Evolutionary conservation across 2,888 invertebrate genomes (phyloP).

Genomic region (Macropis europaea): DNA sequence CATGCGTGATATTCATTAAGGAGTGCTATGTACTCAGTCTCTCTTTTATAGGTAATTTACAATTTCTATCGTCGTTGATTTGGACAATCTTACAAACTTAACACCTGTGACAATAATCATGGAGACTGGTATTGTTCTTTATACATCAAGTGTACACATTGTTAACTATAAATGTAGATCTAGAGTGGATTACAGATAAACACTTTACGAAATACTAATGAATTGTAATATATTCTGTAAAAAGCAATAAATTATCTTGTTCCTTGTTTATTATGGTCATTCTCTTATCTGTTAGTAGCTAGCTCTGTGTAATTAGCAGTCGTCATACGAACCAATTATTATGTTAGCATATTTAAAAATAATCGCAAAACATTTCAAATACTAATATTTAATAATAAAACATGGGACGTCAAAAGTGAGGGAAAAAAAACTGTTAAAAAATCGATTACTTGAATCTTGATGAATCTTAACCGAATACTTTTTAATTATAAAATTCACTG

Average conservation of each 20-base stretch:
- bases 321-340: no score
- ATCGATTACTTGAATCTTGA: no score
- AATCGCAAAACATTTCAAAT: no score
- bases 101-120: background rate
- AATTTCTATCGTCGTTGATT: background rate
- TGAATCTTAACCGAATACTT: no score
- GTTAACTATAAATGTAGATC: background rate
- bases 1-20: background rate
- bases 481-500: no score
- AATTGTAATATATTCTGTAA: slow-evolving; percentile 31
- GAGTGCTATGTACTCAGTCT: background rate
- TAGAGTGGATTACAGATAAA: background rate
- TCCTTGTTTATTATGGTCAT: background rate
- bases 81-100: background rate
- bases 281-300: background rate
- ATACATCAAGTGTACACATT: background rate
- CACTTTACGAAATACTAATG: background rate
- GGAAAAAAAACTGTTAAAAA: no score
- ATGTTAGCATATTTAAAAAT: no score
- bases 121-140: background rate
- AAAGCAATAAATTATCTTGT: slow-evolving; percentile 17
- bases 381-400: no score
- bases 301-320: no score
- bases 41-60: slow-evolving; percentile 15
- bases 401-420: no score